Base-by-base conservation (phyloP, 2,797 vertebrate genomes). In the Catharus ustulatus region DNA sequence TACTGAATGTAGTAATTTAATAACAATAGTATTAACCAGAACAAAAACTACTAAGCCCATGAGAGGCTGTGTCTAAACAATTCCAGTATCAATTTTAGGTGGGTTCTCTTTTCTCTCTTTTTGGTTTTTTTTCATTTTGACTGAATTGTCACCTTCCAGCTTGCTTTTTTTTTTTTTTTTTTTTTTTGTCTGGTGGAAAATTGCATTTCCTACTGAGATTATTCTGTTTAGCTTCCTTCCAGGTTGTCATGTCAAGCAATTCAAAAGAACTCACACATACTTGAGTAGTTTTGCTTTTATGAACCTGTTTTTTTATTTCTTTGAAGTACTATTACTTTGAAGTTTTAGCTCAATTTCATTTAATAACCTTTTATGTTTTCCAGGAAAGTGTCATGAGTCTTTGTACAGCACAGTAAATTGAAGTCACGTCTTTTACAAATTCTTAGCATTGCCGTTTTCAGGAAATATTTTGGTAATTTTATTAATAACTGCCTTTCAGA, bases 401-500 rank as follows among this genome's bases (percentile, higher is more conserved):
- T 93, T 75, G n/a, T 51, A 13, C 10, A 32, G n/a, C 27, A 13
- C 13, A 5, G 42, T n/a, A 54, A 61, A 45, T 22, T 78, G 46
- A 69, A 58, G 29, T 72, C n/a, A 67, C 13, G 8, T 61, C 42
- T 88, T 36, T 66, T 82, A 32, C 10, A 20, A 59, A 49, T 63
- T 82, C 63, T 49, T 46, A 58, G 15, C 16, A 8, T 51, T 51
- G 6, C 15, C 32, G 2, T 49, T 68, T 82, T 90, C 36, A 29
- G 5, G 82, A 62, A 91, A 69, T 42, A 23, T 68, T 79, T 80
- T n/a, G n/a, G 10, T 91, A 45, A 76, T 48, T 45, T 91, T 69
- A 26, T 73, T 79, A 74, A 85, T 89, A 32, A 89, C 54, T 93
- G 11, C 64, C 93, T 97, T 96, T 77, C 97, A 99, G 99, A 97